phyloP scores from a whole-genome alignment of 2,113 vertebrate genomes.

The Merops nubicus region DNA sequence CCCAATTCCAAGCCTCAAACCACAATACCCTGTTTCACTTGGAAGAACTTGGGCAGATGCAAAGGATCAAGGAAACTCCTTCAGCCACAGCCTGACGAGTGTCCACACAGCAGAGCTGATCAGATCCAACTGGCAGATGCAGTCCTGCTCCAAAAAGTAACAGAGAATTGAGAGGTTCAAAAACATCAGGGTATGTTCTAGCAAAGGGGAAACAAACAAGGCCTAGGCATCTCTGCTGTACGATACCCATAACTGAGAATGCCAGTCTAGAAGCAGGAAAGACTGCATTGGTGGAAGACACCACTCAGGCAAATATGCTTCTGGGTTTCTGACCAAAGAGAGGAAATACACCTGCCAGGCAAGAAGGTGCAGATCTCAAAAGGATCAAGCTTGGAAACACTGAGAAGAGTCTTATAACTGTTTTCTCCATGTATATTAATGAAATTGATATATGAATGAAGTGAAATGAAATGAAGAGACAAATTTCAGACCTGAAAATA shows the following conservation, averaged over 20 bases:
- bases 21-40: not conserved
- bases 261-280: not conserved
- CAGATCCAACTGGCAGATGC: not conserved
- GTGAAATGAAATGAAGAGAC: not conserved
- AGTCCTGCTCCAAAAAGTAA: not conserved
- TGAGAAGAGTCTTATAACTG: not conserved
- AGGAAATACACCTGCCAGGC: not conserved
- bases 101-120: not conserved
- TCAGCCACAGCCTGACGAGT: not conserved
- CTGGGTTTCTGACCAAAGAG: not conserved
- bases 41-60: not conserved
- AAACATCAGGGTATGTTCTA: not conserved
- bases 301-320: not conserved
- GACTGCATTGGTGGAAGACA: not conserved
- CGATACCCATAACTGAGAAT: not conserved
- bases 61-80: not conserved
- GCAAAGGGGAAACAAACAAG: not conserved
- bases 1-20: no score
- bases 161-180: not conserved
- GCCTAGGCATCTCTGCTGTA: fast-evolving
- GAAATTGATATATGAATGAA: no score
- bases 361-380: not conserved
- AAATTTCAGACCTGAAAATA: not conserved
- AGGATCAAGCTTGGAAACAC: not conserved
- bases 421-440: not conserved